Percentiles rank a stretch among this genome's conserved stretches.
These are phyloP conservation scores for Globodera rostochiensis DNA, from an alignment of 1,140 invertebrate genomes.

Conservation along the genomic window DNA sequence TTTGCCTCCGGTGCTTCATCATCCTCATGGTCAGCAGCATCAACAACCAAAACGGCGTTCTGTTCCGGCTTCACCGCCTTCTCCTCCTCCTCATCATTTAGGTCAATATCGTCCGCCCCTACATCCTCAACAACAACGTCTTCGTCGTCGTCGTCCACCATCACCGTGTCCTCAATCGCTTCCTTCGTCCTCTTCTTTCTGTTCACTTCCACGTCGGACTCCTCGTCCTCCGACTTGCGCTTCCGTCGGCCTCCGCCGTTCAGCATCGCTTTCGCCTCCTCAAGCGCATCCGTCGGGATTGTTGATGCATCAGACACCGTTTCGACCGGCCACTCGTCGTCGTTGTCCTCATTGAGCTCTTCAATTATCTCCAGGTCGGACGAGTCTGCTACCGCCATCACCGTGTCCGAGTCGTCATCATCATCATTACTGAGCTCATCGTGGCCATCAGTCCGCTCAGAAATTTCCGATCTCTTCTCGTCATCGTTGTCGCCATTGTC, in stretches of 20 bases:
- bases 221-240: background rate
- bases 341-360: background rate
- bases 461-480: background rate
- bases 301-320: background rate
- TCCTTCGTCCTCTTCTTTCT: background rate
- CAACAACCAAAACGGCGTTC: too few species aligned
- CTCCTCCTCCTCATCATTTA: too few species aligned
- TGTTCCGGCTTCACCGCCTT: too few species aligned
- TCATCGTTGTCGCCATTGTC: background rate
- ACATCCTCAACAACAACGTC: too few species aligned
- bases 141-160: too few species aligned
- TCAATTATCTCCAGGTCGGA: background rate
- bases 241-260: background rate
- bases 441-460: background rate
- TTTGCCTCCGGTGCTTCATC: background rate
- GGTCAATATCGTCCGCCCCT: too few species aligned
- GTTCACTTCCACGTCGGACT: background rate
- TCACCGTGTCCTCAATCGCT: too few species aligned
- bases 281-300: background rate
- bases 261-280: background rate
- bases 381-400: too few species aligned
- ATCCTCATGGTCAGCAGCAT: too few species aligned
- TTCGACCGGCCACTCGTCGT: background rate
- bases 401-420: too few species aligned
- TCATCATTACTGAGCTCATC: background rate